Percentiles rank a stretch among this genome's conserved stretches.
Evolutionary conservation across 37 sponge, comb jelly and placozoan species (phyloP).

Genomic region (Chondrosia reniformis): DNA sequence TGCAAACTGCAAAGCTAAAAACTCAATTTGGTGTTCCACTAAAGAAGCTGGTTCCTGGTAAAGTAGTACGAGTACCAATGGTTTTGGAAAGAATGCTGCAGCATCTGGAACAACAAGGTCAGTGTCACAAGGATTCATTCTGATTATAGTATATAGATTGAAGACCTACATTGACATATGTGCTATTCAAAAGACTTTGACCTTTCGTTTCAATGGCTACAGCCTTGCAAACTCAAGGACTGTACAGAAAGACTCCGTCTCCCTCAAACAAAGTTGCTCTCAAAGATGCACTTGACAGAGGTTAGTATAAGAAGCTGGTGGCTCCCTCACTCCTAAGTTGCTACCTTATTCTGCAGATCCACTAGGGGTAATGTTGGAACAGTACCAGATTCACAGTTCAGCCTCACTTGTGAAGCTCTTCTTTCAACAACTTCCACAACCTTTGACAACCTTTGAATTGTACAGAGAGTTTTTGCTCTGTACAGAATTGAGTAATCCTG

Average conservation of each 20-base stretch:
- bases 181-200: no score
- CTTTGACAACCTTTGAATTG: constrained; percentile 78
- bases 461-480: constrained; percentile 64
- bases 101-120: constrained; percentile 61
- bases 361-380: constrained; percentile 40
- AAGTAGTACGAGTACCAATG: constrained; percentile 35
- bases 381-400: constrained; percentile 59
- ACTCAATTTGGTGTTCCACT: constrained; percentile 67
- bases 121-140: no score
- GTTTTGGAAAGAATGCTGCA: constrained; percentile 58
- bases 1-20: constrained; percentile 12
- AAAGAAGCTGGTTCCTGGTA: constrained; percentile 44
- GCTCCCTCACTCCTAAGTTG: neutral
- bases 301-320: constrained; percentile 25
- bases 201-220: neutral
- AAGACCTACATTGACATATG: no score
- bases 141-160: no score
- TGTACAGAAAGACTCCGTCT: constrained; percentile 80
- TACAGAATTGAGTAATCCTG: constrained; percentile 49
- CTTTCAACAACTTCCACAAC: constrained; percentile 80
- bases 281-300: constrained; percentile 61
- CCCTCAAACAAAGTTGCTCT: constrained; percentile 66
- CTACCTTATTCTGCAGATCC: constrained; percentile 38
- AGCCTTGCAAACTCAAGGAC: constrained; percentile 80
- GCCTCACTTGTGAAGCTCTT: constrained; percentile 69